Evolutionary conservation across 2,888 invertebrate species (phyloP), one percentile per base, ranked within the genome.

Genomic region (Elegia similella): DNA sequence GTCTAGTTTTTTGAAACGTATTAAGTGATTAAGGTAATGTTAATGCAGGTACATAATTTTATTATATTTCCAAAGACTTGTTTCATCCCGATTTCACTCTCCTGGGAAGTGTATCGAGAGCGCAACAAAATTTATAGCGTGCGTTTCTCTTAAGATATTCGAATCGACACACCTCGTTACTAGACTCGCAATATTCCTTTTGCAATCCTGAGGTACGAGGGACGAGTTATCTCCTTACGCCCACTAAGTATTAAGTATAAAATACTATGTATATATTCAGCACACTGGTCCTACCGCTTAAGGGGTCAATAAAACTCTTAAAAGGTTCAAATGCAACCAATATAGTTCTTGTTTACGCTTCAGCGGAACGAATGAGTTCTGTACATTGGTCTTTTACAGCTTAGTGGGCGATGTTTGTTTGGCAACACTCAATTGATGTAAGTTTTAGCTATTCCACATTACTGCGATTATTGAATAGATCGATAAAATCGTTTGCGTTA

Each of bases 221-320:
- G 54, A 55, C 54, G 43, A 44, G 54, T 55, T 55, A 46, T 55
- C 46, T 55, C 44, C 32, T 43, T 44, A 42, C 52, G 42, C 29
- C 32, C 60, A 62, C 56, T 57, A 59, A 61, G 38, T 38, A 34
- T 34, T 34, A 34, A 34, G 34, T 10, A 34, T 34, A 38, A 38
- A 38, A 38, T 34, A 50, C 17, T 50, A 29, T 13, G 48, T 48
- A 34, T 48, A 34, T 50, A n/a, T 50, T 50, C 12, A 56, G 64
- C 65, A 68, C 67, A 67, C 68, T 62, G 62, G 65, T 68, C 60
- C 60, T 67, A 60, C 64, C 72, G 69, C 76, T 50, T 34, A 66
- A 62, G 63, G 61, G 65, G 62, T 65, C 63, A 65, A 64, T 64
- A 64, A 62, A 61, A 64, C 62, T 60, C 57, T 61, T 61, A 56